Evolutionary conservation across 2,797 vertebrate species (phyloP).

Genomic region (Poeciliopsis paucimaculata): DNA sequence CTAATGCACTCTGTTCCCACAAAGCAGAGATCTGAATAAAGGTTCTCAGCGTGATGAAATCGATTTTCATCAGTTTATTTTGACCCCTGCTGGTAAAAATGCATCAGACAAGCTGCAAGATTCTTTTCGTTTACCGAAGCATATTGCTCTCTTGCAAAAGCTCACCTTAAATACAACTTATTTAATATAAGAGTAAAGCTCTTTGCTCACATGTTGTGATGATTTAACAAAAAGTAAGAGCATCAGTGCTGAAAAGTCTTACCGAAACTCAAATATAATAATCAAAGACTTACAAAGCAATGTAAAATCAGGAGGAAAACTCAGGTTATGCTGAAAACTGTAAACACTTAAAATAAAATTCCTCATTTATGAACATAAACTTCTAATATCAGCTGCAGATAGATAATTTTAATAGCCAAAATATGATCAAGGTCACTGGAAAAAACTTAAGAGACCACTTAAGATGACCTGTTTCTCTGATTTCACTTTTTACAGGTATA

Average conservation of each 20-base stretch:
- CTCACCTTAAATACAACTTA: constrained; percentile 4
- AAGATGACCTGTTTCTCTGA: too few species aligned
- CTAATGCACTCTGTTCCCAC: constrained; percentile 39
- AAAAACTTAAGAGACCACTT: too few species aligned
- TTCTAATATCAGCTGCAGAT: too few species aligned
- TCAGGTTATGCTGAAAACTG: too few species aligned
- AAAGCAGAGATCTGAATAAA: constrained; percentile 22
- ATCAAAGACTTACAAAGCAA: not conserved
- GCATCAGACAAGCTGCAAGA: constrained; percentile 27
- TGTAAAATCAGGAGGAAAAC: not conserved
- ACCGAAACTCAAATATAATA: not conserved
- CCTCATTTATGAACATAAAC: too few species aligned
- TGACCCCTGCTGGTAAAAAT: constrained; percentile 42
- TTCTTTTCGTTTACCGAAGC: constrained; percentile 21
- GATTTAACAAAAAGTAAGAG: not conserved
- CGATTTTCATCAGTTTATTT: constrained; percentile 53
- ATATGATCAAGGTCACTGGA: too few species aligned
- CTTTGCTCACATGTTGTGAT: not conserved
- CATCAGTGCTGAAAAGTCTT: too few species aligned
- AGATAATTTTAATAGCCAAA: too few species aligned
- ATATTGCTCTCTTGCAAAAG: constrained; percentile 4
- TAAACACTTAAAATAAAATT: too few species aligned
- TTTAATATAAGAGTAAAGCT: not conserved
- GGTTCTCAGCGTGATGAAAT: constrained; percentile 37
- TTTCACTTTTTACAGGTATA: too few species aligned